These are phyloP conservation scores for Polia nebulosa DNA, from an alignment of 2,888 invertebrate species.

Conservation along the genomic window DNA sequence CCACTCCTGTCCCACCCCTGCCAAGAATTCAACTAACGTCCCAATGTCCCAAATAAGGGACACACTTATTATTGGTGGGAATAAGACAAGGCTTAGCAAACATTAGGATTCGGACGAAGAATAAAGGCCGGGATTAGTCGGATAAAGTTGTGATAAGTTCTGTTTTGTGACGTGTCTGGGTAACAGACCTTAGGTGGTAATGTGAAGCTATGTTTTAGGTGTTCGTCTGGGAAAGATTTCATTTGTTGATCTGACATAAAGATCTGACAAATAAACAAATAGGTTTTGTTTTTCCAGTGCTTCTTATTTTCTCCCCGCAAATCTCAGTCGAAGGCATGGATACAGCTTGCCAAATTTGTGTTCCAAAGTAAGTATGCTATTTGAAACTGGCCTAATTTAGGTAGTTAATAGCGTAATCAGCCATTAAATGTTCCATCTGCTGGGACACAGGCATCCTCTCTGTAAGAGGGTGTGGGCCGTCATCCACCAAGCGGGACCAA, in stretches of 20 bases:
- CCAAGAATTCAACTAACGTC: constrained; percentile 85
- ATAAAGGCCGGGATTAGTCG: constrained; percentile 67
- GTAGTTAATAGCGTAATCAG: too few relatives aligned
- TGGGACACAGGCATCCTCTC: too few relatives aligned
- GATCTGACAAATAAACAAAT: background rate
- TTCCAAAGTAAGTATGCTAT: too few relatives aligned
- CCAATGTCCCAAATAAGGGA: constrained; percentile 72
- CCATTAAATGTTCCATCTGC: too few relatives aligned
- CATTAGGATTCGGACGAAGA: constrained; percentile 77
- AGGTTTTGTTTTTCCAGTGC: background rate
- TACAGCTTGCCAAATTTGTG: too few relatives aligned
- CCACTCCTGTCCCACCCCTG: constrained; percentile 61
- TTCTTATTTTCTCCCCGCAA: background rate
- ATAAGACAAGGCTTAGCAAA: constrained; percentile 74
- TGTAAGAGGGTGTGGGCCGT: too few relatives aligned
- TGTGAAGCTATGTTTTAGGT: constrained; percentile 35
- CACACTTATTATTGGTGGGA: constrained; percentile 79
- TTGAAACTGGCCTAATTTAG: background rate
- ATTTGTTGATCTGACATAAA: background rate
- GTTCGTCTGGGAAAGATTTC: background rate
- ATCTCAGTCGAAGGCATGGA: background rate
- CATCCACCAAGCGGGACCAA: too few relatives aligned
- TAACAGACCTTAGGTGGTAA: constrained; percentile 27
- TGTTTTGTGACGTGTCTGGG: constrained; percentile 50
- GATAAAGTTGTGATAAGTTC: constrained; percentile 59